Conservation (phyloP, 1,140 invertebrate genomes). For the Microplitis demolitor region DNA sequence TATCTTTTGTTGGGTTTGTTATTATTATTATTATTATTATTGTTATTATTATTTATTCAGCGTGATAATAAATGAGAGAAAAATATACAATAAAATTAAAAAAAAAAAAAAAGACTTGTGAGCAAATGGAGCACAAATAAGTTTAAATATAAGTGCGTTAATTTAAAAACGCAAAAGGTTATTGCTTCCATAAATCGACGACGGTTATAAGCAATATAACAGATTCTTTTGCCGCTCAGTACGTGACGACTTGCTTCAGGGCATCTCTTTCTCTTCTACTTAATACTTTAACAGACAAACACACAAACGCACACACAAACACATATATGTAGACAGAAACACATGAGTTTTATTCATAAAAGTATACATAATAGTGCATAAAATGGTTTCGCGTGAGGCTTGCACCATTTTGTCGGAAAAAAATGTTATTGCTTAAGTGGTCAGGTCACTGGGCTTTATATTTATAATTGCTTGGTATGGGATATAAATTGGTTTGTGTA, state of each 20-base stretch:
- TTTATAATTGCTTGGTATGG: slow-evolving; percentile 8
- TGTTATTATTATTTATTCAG: not conserved
- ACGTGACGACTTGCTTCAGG: slow-evolving; percentile 22
- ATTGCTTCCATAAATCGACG: slow-evolving; percentile 51
- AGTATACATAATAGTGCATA: slow-evolving; percentile 17
- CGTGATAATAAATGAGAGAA: not conserved
- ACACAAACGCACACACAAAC: too few species aligned
- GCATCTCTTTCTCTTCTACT: slow-evolving; percentile 15
- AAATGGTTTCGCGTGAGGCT: slow-evolving; percentile 26
- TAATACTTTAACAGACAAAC: too few species aligned
- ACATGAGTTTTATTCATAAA: too few species aligned
- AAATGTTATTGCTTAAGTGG: slow-evolving; percentile 4
- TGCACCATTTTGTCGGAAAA: slow-evolving; percentile 21
- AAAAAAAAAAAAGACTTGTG: too few species aligned
- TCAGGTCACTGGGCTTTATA: not conserved
- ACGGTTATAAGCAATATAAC: too few species aligned
- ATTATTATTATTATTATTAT: not conserved
- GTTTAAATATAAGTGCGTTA: slow-evolving; percentile 4
- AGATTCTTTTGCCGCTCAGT: not conserved
- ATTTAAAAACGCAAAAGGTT: slow-evolving; percentile 44
- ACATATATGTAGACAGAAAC: too few species aligned
- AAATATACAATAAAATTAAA: not conserved
- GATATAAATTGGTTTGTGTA: slow-evolving; percentile 8
- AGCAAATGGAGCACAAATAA: not conserved
- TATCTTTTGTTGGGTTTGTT: not conserved